These are phyloP conservation scores for Masticophis lateralis DNA, from an alignment of 2,797 vertebrate genomes.

Conservation along the genomic window DNA sequence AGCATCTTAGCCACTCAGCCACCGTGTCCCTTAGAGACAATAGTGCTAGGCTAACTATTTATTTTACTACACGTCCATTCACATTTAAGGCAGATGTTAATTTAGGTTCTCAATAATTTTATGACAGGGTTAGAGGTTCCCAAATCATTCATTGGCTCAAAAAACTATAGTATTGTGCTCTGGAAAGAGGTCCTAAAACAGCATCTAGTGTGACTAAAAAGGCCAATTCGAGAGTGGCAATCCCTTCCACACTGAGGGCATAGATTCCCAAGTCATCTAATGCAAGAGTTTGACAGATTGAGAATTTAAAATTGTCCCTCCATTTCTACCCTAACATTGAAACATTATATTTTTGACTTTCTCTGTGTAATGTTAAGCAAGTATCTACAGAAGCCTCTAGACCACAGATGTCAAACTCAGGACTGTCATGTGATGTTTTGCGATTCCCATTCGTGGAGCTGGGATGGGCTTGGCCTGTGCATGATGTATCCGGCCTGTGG, in stretches of 20 bases:
- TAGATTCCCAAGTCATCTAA: not conserved
- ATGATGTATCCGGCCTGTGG: no score
- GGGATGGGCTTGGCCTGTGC: no score
- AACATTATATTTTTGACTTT: not conserved
- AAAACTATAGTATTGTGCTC: no score
- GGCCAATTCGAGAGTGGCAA: no score
- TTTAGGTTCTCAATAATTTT: not conserved
- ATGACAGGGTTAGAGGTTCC: no score
- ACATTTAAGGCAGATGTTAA: not conserved
- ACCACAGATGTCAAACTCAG: no score
- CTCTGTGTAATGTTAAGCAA: not conserved
- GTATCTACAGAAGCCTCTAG: not conserved
- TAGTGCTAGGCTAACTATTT: not conserved
- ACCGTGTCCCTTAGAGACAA: not conserved
- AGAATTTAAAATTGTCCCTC: not conserved
- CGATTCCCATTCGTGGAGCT: no score
- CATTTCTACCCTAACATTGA: not conserved
- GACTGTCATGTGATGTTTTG: fast-evolving
- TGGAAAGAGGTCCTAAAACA: no score
- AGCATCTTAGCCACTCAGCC: no score
- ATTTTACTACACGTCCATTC: not conserved
- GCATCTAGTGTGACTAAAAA: no score
- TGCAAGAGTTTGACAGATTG: not conserved
- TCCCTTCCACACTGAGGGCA: no score
- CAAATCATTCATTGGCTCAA: not conserved